Conservation (phyloP, 2,113 vertebrate genomes). For the Microcebus tavaratra region DNA sequence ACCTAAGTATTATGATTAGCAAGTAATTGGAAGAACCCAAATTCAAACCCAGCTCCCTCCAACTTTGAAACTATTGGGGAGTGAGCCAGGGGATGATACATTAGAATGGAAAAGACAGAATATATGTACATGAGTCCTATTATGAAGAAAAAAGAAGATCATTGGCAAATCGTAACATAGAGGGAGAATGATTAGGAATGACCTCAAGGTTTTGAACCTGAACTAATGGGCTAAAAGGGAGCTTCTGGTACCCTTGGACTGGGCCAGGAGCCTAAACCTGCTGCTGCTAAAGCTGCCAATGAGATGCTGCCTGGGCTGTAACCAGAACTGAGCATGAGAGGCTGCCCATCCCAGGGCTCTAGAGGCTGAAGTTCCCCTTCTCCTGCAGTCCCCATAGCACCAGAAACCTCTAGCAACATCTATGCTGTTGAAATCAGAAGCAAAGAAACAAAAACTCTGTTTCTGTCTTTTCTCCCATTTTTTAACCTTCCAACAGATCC, state of each 20-base stretch:
- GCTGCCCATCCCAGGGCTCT: too few relatives aligned
- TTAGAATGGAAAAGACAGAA: background rate
- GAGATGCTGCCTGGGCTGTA: background rate
- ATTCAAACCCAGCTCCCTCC: background rate
- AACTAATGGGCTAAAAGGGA: background rate
- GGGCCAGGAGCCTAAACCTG: background rate
- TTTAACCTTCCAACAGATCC: background rate
- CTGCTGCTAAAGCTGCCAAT: background rate
- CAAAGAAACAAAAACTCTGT: background rate
- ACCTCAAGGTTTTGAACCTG: background rate
- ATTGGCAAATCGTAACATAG: background rate
- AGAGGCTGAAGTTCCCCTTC: background rate
- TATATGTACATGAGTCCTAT: background rate
- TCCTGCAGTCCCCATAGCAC: background rate
- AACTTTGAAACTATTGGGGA: background rate
- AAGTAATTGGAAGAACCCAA: background rate
- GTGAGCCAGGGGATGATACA: background rate
- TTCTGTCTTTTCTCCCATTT: background rate
- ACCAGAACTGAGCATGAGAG: background rate
- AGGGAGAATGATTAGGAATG: background rate
- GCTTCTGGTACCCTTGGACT: background rate
- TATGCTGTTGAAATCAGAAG: background rate
- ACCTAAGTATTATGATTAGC: background rate
- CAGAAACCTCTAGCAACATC: background rate
- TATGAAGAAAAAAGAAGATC: slow-evolving; percentile 28